Evolutionary conservation across 2,797 vertebrate genomes (phyloP).

Genomic region (Hoplostethus atlanticus): DNA sequence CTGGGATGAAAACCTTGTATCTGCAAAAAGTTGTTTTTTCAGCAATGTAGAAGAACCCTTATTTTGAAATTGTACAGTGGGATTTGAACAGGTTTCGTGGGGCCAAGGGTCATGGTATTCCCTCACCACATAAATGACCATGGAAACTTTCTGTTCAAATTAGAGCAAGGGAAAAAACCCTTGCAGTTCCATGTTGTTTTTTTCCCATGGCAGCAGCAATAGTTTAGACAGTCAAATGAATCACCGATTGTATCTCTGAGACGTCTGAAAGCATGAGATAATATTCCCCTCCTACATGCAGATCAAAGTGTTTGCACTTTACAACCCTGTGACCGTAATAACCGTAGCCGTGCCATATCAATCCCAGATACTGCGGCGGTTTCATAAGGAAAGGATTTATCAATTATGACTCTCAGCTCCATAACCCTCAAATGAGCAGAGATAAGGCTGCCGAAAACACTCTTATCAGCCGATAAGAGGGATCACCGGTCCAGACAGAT

Average conservation of each 20-base stretch:
- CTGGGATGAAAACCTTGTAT: neutral
- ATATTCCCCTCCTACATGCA: conserved; percentile 13
- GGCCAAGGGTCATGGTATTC: neutral
- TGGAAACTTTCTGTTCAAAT: neutral
- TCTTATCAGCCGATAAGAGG: conserved; percentile 68
- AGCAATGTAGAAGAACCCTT: too few species aligned
- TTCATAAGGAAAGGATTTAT: conserved; percentile 56
- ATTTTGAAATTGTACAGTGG: neutral
- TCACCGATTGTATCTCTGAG: conserved; percentile 19
- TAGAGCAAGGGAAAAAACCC: neutral
- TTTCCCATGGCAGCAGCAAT: neutral
- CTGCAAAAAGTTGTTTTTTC: too few species aligned
- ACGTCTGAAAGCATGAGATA: conserved; percentile 45
- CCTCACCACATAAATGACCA: neutral
- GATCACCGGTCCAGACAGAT: conserved; percentile 59
- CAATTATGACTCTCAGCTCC: conserved; percentile 64
- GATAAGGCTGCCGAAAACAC: conserved; percentile 69
- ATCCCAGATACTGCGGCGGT: conserved; percentile 44
- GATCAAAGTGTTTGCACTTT: conserved; percentile 19
- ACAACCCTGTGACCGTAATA: conserved; percentile 19
- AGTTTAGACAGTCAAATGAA: conserved; percentile 13
- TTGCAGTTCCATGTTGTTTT: too few species aligned
- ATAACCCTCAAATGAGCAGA: conserved; percentile 62
- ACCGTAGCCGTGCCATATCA: conserved; percentile 30
- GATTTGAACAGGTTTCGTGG: neutral